Evolutionary conservation across 37 sponge, comb jelly and placozoan species (phyloP).

Genomic region (Geodia barretti): DNA sequence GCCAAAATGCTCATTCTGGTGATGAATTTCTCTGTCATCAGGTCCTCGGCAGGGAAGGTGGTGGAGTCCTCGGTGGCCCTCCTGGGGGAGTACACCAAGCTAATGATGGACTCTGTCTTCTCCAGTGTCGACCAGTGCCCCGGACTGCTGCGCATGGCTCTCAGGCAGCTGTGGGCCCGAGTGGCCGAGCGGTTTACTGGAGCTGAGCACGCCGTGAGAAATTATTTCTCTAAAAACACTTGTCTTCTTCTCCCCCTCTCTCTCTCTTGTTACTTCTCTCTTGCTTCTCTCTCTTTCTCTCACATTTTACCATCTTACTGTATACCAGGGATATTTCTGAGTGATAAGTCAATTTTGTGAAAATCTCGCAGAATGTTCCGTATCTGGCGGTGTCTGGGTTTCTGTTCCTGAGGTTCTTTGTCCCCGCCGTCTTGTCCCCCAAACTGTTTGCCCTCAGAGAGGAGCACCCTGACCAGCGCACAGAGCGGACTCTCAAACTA

Average conservation of each 20-base stretch:
- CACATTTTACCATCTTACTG: too few relatives aligned
- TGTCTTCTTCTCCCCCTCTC: too few relatives aligned
- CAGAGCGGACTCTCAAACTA: slow-evolving; percentile 92
- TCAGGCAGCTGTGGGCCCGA: slow-evolving; percentile 74
- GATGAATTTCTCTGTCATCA: too few relatives aligned
- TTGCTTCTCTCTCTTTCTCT: too few relatives aligned
- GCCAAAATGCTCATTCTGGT: too few relatives aligned
- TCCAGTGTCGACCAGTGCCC: slow-evolving; percentile 73
- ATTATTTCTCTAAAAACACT: too few relatives aligned
- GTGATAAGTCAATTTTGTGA: background rate
- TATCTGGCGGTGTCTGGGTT: slow-evolving; percentile 88
- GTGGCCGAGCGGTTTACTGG: slow-evolving; percentile 58
- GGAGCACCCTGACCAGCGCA: slow-evolving; percentile 82
- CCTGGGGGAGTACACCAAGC: slow-evolving; percentile 51
- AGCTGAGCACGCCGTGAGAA: slow-evolving; percentile 39
- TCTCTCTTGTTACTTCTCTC: too few relatives aligned
- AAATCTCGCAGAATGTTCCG: slow-evolving; percentile 73
- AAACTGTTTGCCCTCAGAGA: slow-evolving; percentile 89
- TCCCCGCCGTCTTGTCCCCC: slow-evolving; percentile 92
- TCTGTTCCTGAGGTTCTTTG: slow-evolving; percentile 94
- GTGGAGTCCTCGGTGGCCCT: slow-evolving; percentile 46
- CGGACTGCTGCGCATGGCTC: slow-evolving; percentile 56
- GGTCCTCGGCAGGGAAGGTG: slow-evolving; percentile 21
- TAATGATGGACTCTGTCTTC: slow-evolving; percentile 66
- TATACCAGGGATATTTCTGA: too few relatives aligned